A percentile compares a stretch with the other conserved stretches of the same genome.
Evolutionary conservation across 2,797 vertebrate species (phyloP).

Genomic region (Pseudochirops cupreus): DNA sequence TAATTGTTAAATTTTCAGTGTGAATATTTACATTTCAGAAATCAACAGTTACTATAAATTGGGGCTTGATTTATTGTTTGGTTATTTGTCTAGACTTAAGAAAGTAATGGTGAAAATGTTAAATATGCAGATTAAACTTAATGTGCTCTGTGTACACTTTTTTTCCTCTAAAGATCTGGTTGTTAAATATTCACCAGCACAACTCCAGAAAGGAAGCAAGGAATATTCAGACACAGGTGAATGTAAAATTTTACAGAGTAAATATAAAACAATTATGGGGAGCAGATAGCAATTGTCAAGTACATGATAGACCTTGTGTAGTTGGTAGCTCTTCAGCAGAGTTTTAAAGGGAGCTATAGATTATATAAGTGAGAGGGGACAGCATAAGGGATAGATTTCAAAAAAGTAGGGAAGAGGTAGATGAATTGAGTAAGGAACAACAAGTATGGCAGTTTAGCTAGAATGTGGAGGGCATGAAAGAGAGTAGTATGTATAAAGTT

Average conservation of each 20-base stretch:
- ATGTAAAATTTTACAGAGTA: not conserved
- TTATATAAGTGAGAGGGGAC: not conserved
- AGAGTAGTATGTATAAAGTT: not conserved
- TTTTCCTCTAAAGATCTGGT: not conserved
- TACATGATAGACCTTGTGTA: not conserved
- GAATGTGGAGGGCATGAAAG: not conserved
- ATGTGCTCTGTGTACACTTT: not conserved
- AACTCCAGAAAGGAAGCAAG: not conserved
- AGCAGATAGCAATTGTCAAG: not conserved
- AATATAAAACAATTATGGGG: not conserved
- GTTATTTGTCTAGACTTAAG: not conserved
- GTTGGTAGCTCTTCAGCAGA: not conserved
- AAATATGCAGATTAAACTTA: not conserved
- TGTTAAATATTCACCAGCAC: not conserved
- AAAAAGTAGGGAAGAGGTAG: not conserved
- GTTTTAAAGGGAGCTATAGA: not conserved
- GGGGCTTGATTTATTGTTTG: not conserved
- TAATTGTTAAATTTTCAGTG: not conserved
- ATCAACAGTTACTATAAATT: not conserved
- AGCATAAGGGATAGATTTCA: not conserved
- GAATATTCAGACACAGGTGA: not conserved
- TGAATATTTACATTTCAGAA: not conserved
- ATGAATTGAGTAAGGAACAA: not conserved
- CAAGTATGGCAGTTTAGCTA: not conserved
- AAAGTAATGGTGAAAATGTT: not conserved